Percentiles rank a stretch among this genome's conserved stretches.
Conservation (phyloP, 1,140 invertebrate genomes). For the Atta cephalotes region DNA sequence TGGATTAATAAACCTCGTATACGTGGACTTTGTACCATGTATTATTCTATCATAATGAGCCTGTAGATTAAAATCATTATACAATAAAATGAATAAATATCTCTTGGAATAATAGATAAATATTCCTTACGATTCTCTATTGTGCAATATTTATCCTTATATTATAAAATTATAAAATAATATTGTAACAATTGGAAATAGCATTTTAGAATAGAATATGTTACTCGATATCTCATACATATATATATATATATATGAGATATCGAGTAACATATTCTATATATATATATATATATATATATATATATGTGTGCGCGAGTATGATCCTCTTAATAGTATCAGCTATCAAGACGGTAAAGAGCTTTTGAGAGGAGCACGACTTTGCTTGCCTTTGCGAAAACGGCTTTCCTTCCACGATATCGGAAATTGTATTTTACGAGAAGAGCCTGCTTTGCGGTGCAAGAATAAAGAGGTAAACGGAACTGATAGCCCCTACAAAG, state of each 20-base stretch:
- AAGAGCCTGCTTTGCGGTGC: slow-evolving; percentile 41
- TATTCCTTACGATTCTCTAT: not conserved
- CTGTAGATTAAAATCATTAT: slow-evolving; percentile 23
- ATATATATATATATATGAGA: too few relatives aligned
- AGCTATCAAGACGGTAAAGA: slow-evolving; percentile 64
- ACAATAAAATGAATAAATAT: not conserved
- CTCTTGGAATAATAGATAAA: not conserved
- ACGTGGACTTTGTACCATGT: slow-evolving; percentile 10
- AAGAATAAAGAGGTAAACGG: slow-evolving; percentile 25
- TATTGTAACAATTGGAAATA: slow-evolving; percentile 12
- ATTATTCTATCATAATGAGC: slow-evolving; percentile 17
- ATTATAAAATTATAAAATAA: slow-evolving; percentile 13
- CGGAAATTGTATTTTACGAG: slow-evolving; percentile 61
- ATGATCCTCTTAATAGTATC: slow-evolving; percentile 58
- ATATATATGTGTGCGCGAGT: not conserved
- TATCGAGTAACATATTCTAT: too few relatives aligned
- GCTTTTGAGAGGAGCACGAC: slow-evolving; percentile 53
- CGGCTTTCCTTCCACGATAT: slow-evolving; percentile 46
- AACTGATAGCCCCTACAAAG: slow-evolving; percentile 28
- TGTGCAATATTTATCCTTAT: not conserved
- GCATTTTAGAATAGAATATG: slow-evolving; percentile 4
- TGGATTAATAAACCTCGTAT: slow-evolving; percentile 43
- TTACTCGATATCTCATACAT: slow-evolving; percentile 21
- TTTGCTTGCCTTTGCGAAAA: slow-evolving; percentile 63
- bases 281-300: too few relatives aligned